phyloP scores from a whole-genome alignment of 2,113 vertebrate species.

The Tretioscincus oriximinensis region DNA sequence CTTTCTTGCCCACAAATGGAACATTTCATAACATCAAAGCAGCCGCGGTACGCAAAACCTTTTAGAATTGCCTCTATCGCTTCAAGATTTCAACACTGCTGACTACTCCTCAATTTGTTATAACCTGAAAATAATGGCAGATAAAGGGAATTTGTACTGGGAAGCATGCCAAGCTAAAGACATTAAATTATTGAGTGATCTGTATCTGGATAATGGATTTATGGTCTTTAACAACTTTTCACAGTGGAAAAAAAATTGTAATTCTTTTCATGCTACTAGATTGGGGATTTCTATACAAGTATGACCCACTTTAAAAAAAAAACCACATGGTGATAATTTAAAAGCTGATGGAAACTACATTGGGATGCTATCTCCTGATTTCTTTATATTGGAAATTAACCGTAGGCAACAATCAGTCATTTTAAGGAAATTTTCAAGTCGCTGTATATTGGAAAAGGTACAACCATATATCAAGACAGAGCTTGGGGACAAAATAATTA shows the following conservation, averaged over 20 bases:
- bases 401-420: constrained; percentile 64
- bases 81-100: neutral
- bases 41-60: rapidly evolving
- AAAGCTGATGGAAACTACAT: constrained; percentile 32
- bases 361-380: constrained; percentile 56
- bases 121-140: constrained; percentile 74
- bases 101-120: constrained; percentile 61
- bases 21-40: rapidly evolving
- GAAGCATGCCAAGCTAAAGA: constrained; percentile 70
- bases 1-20: too few relatives aligned
- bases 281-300: constrained; percentile 58
- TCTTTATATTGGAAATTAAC: constrained; percentile 67
- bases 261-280: constrained; percentile 61
- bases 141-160: constrained; percentile 72
- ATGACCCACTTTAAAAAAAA: constrained; percentile 46
- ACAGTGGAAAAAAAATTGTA: constrained; percentile 2
- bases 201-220: constrained; percentile 71
- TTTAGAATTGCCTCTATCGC: rapidly evolving
- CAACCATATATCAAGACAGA: constrained; percentile 70
- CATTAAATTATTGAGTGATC: constrained; percentile 72
- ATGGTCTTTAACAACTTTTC: constrained; percentile 68
- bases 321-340: constrained; percentile 5
- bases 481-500: constrained; percentile 79
- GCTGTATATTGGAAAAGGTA: constrained; percentile 63
- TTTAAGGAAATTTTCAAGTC: constrained; percentile 68